These are phyloP conservation scores for Drosophila cardini DNA, from an alignment of 1,140 invertebrate species.

Conservation along the genomic window DNA sequence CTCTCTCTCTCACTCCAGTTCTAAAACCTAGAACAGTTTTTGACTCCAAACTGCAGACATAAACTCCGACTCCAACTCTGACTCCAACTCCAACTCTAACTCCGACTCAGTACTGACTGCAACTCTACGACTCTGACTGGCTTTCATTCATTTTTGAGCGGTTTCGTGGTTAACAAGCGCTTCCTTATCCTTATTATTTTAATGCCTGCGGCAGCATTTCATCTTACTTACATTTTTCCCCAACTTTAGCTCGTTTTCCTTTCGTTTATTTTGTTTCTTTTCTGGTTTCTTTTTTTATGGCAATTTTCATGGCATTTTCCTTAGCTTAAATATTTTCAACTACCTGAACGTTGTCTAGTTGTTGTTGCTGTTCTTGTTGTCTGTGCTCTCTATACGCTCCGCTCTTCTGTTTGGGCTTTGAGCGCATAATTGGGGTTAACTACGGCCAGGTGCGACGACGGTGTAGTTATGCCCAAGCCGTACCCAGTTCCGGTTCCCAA, in stretches of 20 bases:
- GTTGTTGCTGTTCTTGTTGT: constrained; percentile 26
- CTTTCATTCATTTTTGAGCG: constrained; percentile 80
- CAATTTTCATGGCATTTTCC: constrained; percentile 48
- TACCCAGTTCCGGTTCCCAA: constrained; percentile 4
- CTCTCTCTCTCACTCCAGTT: constrained; percentile 30
- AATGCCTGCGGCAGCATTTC: constrained; percentile 81
- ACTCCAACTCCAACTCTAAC: constrained; percentile 13
- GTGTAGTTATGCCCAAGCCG: constrained; percentile 13
- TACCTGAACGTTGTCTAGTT: constrained; percentile 48
- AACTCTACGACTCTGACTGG: constrained; percentile 37
- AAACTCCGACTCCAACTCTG: neutral
- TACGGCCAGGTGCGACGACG: constrained; percentile 57
- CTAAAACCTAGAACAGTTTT: constrained; percentile 3
- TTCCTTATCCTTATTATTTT: constrained; percentile 83
- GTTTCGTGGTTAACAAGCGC: constrained; percentile 82
- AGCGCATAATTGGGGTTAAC: constrained; percentile 80
- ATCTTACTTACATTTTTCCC: constrained; percentile 77
- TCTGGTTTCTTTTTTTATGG: constrained; percentile 16
- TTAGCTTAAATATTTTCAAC: constrained; percentile 76
- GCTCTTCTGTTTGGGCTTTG: constrained; percentile 60
- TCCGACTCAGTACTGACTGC: no score
- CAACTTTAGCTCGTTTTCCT: constrained; percentile 9
- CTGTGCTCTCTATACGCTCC: constrained; percentile 14
- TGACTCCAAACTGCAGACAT: neutral
- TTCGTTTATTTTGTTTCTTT: neutral